Percentiles rank a stretch among this genome's conserved stretches.
phyloP scores from a whole-genome alignment of 1,140 invertebrate species.

The Dreissena polymorpha region DNA sequence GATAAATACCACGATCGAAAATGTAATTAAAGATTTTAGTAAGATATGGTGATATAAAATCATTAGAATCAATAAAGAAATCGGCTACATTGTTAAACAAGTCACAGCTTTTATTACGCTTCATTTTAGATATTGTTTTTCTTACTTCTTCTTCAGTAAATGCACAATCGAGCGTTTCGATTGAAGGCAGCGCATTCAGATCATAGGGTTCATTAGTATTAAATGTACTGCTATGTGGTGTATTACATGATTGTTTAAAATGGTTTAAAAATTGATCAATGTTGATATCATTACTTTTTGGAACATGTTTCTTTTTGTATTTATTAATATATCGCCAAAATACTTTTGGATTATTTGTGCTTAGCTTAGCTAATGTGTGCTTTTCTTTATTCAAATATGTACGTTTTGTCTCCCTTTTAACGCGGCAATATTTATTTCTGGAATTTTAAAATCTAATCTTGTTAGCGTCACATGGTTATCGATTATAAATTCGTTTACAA shows the following conservation, averaged over 20 bases:
- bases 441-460: slow-evolving; percentile 13
- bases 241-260: slow-evolving; percentile 3
- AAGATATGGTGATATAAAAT: slow-evolving; percentile 19
- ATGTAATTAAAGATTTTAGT: slow-evolving; percentile 12
- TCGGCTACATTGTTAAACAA: background rate
- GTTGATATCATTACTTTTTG: background rate
- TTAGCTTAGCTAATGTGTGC: background rate
- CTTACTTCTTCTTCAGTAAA: background rate
- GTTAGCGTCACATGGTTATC: background rate
- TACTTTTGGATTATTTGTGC: background rate
- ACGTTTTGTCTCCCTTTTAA: background rate
- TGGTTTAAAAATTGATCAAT: background rate
- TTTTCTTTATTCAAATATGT: slow-evolving; percentile 12
- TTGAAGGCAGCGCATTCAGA: too few relatives aligned
- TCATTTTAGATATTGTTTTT: background rate
- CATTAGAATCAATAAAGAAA: slow-evolving; percentile 28
- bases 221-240: background rate
- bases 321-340: slow-evolving; percentile 26
- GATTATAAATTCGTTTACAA: background rate
- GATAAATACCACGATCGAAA: background rate
- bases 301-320: background rate
- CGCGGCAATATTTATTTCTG: background rate
- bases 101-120: background rate
- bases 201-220: background rate
- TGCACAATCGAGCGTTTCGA: too few relatives aligned